phyloP scores from a whole-genome alignment of 2,888 invertebrate genomes.

The Nomada fucata region DNA sequence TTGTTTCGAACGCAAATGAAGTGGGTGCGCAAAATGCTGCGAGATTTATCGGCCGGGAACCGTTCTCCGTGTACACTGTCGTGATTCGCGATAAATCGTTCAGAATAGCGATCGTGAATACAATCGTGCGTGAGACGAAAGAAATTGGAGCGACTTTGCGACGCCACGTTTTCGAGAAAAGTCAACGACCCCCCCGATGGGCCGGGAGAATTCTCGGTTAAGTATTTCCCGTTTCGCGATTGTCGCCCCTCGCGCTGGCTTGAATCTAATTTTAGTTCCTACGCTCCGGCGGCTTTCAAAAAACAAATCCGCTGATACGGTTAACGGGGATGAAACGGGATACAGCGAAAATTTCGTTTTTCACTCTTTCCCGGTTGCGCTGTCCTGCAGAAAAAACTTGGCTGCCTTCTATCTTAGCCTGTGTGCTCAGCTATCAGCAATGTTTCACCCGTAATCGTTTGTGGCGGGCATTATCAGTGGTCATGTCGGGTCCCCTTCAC shows the following conservation, averaged over 20 bases:
- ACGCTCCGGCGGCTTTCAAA: not conserved
- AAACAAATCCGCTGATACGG: not conserved
- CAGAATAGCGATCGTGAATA: not conserved
- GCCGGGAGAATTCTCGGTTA: not conserved
- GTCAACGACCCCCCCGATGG: too few relatives aligned
- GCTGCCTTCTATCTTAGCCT: not conserved
- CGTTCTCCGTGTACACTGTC: not conserved
- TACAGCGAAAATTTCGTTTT: not conserved
- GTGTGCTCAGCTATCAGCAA: constrained; percentile 4
- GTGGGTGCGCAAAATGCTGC: not conserved
- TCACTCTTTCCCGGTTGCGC: not conserved
- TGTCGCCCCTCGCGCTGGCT: not conserved
- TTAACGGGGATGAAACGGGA: not conserved
- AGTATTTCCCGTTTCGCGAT: not conserved
- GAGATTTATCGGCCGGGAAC: constrained; percentile 4
- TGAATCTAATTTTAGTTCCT: not conserved
- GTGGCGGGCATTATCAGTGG: constrained; percentile 14
- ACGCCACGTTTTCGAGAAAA: not conserved
- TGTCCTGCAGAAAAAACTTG: not conserved
- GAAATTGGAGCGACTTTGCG: constrained; percentile 9
- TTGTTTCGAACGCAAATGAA: constrained; percentile 10
- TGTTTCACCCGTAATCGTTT: constrained; percentile 30
- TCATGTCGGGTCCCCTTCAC: not conserved
- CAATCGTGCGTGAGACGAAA: not conserved
- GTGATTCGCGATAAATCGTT: constrained; percentile 4